Evolutionary conservation across 53 echinoderm and acorn worm genomes (phyloP), one percentile per base, ranked within the genome.

Genomic region (Paracentrotus lividus): DNA sequence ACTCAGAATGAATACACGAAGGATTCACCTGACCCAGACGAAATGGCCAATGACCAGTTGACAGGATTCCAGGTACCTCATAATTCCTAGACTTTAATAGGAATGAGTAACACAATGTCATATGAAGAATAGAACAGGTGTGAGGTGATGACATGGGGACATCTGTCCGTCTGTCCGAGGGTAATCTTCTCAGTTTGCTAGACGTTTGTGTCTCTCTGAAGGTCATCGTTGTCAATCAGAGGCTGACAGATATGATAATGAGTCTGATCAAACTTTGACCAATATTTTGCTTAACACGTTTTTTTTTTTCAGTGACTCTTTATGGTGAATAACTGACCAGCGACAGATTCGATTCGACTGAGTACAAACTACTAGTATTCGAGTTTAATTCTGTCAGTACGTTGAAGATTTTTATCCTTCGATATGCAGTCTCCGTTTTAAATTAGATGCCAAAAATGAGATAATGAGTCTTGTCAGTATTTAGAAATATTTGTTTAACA

Each of bases 41-140:
- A 20, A 20, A 7, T 72, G 72, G 20, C 72, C 72, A 72, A 72
- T 42, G 38, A 40, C 14, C 20, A 1, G 40, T 38, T 38, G 5
- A 72, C 5, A 40, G 33, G 34, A 32, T 4, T 32, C 67, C 31
- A 3, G 72, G 40, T 72, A 72, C 72, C 40, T 72, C 18, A 7
- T 40, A 64, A 27, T 64, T 64, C 9, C 27, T 64, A 40, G 38
- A 72, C 72, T 72, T 72, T 18, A 64, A 72, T 38, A 18, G 18
- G 72, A 72, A 72, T 72, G 72, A 72, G 72, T 72, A 72, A 72
- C 18, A 14, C 15, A 72, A 72, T 40, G 72, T 72, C 72, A 72
- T 72, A 6, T 40, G 72, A 72, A 72, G 20, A 72, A 72, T 40
- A 40, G 72, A 40, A 72, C 72, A 72, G 40, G 20, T 72, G 72